phyloP scores from a whole-genome alignment of 2,888 invertebrate genomes.

The Cephus pulcher region DNA sequence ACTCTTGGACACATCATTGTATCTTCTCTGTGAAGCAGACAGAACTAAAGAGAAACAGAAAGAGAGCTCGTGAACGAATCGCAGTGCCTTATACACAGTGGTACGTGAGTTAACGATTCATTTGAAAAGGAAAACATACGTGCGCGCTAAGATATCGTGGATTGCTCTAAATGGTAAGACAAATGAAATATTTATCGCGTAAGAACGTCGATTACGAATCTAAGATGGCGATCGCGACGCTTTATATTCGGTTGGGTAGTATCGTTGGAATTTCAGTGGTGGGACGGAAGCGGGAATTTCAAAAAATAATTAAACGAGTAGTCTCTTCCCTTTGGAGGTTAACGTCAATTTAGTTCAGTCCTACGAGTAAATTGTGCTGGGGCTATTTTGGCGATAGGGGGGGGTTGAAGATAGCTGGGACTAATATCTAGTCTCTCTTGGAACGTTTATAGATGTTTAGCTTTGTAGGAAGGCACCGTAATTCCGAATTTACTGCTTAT shows the following conservation, averaged over 20 bases:
- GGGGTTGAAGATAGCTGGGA: background rate
- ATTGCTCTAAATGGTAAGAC: background rate
- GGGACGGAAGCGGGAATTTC: background rate
- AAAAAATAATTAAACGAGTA: background rate
- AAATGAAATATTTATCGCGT: background rate
- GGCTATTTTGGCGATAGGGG: background rate
- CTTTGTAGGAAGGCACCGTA: slow-evolving; percentile 27
- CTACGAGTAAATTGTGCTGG: background rate
- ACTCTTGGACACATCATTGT: background rate
- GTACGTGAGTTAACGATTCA: background rate
- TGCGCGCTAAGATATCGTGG: background rate
- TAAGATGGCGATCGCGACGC: background rate
- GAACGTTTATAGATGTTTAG: slow-evolving; percentile 27
- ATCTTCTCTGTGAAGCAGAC: background rate
- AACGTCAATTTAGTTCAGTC: background rate
- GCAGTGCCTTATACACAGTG: background rate
- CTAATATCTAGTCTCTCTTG: background rate
- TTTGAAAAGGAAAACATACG: background rate
- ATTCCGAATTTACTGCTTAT: slow-evolving; percentile 44
- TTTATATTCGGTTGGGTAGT: background rate
- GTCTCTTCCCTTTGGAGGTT: background rate
- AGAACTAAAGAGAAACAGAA: background rate
- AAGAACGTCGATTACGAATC: background rate
- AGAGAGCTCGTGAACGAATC: background rate
- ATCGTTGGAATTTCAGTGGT: background rate